Evolutionary conservation across 53 echinoderm and acorn worm genomes (phyloP), one percentile per base, ranked within the genome.

Genomic region (Patiria pectinifera): DNA sequence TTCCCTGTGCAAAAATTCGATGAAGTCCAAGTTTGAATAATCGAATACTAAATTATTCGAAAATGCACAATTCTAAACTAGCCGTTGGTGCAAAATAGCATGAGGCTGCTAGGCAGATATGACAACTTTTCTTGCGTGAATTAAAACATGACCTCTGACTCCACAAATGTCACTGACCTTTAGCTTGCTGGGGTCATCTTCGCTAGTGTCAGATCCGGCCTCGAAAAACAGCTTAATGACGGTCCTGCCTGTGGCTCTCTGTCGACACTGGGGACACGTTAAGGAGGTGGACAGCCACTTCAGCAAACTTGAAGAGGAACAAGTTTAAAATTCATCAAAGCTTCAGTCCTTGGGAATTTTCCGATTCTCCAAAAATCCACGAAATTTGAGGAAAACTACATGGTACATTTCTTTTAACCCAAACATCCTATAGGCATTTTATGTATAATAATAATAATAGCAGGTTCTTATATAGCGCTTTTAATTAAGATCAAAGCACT

Each of bases 261-360:
- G 62, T 24, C 99, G 92, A 90, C 99, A 99, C 80, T 97, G 95
- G 6, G 99, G 99, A 71, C 99, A 99, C 4, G 99, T 99, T 18
- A 91, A 49, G 0, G 96, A 97, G 71, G 76, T 94, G 19, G 91
- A 71, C 16, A 96, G 45, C 99, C 99, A 99, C 22, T 77, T 94
- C 71, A 86, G 78, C 66, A 97, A 87, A 80, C 97, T 97, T 74
- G 3, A 3, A 24, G 24, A 74, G 8, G 24, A 24, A 10, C 4
- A 10, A 23, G 24, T 74, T 11, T 16, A 79, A 4, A 45, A 79
- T 45, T 46, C 46, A 79, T 11, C 79, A 43, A 44, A 15, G 24
- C 46, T 13, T 79, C 11, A 10, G 2, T 53, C 53, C 53, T 53
- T 53, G 2, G 53, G 53, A 53, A 53, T 2, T 53, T 69, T 4